phyloP scores from a whole-genome alignment of 2,113 vertebrate species.

The Hypocryptadius cinnamomeus region DNA sequence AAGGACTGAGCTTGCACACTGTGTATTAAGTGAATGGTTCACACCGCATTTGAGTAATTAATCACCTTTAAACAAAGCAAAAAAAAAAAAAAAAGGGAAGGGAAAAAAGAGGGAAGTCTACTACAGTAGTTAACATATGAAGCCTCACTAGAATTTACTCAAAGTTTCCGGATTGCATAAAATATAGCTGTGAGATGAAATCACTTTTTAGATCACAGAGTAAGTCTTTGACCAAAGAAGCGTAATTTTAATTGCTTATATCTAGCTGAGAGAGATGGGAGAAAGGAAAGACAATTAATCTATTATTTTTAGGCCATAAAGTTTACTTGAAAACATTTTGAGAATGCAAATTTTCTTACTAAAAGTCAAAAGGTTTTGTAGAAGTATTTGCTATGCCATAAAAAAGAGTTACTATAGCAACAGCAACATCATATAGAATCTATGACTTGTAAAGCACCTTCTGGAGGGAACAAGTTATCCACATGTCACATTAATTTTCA shows the following conservation, averaged over 20 bases:
- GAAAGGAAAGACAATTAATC: slow-evolving; percentile 2
- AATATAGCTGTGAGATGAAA: background rate
- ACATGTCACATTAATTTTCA: slow-evolving; percentile 48
- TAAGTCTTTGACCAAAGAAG: background rate
- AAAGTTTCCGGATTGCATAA: slow-evolving; percentile 1
- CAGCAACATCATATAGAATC: slow-evolving; percentile 43
- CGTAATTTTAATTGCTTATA: slow-evolving; percentile 16
- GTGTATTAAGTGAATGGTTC: slow-evolving; percentile 54
- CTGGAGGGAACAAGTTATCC: slow-evolving; percentile 31
- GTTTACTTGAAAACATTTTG: slow-evolving; percentile 31
- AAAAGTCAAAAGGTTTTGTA: slow-evolving; percentile 32
- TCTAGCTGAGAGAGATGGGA: background rate
- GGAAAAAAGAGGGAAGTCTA: background rate
- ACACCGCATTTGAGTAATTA: slow-evolving; percentile 56
- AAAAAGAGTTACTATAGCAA: slow-evolving; percentile 67
- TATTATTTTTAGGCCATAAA: slow-evolving; percentile 41
- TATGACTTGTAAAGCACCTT: slow-evolving; percentile 39
- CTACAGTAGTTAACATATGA: slow-evolving; percentile 10
- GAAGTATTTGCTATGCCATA: slow-evolving; percentile 24
- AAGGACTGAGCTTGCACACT: slow-evolving; percentile 46
- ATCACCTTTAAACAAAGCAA: slow-evolving; percentile 42
- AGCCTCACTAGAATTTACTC: slow-evolving; percentile 6
- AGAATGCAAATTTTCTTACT: slow-evolving; percentile 20
- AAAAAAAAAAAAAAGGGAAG: background rate
- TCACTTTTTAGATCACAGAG: background rate